Base-by-base conservation (phyloP, 2,113 vertebrate species). In the Silurus asotus region DNA sequence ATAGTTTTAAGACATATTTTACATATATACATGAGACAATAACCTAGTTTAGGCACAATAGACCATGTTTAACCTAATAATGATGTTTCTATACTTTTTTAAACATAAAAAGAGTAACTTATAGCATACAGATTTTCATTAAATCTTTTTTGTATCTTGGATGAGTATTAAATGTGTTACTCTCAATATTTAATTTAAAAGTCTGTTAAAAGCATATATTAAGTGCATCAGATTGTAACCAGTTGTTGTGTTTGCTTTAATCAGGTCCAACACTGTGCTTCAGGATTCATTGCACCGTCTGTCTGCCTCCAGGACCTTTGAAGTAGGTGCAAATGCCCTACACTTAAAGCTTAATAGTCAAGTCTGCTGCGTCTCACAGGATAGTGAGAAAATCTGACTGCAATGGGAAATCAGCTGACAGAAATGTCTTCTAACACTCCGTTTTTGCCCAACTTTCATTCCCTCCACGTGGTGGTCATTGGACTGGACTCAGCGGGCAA, bases 371-470 rank as follows among this genome's bases (percentile, higher is more conserved):
- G 90, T 91, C 88, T 78, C 87, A 86, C 88, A 85, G 90, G 90
- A 84, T 82, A 91, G 92, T 89, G 91, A 90, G 91, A 93, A 88
- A 74, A 79, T 83, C 80, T 37, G 82, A 81, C 81, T 78, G 82
- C 85, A 88, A 97, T 98, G 97, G 97, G 97, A 85, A 98, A 97
- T 93, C 96, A 97, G 90, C 89, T 97, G 90, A 96, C 96, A 0
- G 96, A 97, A 77, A 96, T 97, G n/a, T 95, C 96, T 0, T 96
- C 96, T 7, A 94, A 93, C 82, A 90, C 93, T 7, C 88, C 95
- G 0, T 96, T 97, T 91, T 90, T 97, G 93, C 96, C 96, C 15
- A 94, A 90, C 88, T 95, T 97, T 88, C 96, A 97, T 90, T 93
- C 94, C 1, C 89, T 97, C 49, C 97, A 98, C 0, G 95, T 98